Percentiles rank a stretch among this genome's conserved stretches.
phyloP scores from a whole-genome alignment of 2,888 invertebrate species.

The Antheraea yamamai region DNA sequence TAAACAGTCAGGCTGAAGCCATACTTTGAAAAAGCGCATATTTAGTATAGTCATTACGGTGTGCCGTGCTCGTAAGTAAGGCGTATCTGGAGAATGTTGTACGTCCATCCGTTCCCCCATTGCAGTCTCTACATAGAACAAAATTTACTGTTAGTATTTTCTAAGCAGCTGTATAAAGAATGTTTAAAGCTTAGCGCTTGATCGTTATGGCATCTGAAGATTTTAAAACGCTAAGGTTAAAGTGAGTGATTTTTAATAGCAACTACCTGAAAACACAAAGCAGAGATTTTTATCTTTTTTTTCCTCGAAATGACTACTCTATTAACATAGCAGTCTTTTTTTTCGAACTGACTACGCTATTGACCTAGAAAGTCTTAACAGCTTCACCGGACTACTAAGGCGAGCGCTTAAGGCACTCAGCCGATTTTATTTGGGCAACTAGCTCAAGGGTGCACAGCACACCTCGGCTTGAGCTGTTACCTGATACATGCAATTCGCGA shows the following conservation, averaged over 20 bases:
- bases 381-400: too few relatives aligned
- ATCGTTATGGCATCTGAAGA: not conserved
- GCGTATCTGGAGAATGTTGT: slow-evolving; percentile 77
- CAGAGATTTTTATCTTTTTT: too few relatives aligned
- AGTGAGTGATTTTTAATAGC: not conserved
- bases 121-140: slow-evolving; percentile 79
- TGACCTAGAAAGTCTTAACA: too few relatives aligned
- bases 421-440: too few relatives aligned
- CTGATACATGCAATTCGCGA: too few relatives aligned
- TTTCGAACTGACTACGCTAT: too few relatives aligned
- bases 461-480: too few relatives aligned
- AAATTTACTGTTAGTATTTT: not conserved
- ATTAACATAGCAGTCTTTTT: too few relatives aligned
- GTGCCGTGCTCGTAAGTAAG: slow-evolving; percentile 82
- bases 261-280: too few relatives aligned
- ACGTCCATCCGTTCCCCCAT: slow-evolving; percentile 86
- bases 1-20: slow-evolving; percentile 85
- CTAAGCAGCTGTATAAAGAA: slow-evolving; percentile 36
- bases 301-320: too few relatives aligned
- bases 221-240: not conserved
- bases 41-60: slow-evolving; percentile 71
- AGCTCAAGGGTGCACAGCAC: too few relatives aligned
- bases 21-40: slow-evolving; percentile 77
- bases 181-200: not conserved
- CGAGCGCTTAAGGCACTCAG: too few relatives aligned